phyloP scores from a whole-genome alignment of 2,888 invertebrate genomes.

The Ecliptopera silaceata region DNA sequence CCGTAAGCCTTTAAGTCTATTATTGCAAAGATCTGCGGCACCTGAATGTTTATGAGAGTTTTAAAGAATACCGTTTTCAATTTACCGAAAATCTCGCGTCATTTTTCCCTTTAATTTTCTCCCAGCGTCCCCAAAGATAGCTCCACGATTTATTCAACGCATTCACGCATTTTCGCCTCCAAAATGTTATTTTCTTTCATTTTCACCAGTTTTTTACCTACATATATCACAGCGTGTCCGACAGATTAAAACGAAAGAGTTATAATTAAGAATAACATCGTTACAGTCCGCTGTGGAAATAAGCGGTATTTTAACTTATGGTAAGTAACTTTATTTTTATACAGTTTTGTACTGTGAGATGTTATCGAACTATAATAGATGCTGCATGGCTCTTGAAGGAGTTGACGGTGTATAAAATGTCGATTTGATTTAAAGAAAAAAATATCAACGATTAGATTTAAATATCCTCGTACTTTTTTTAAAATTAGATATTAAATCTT shows the following conservation, averaged over 20 bases:
- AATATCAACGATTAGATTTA: too few species aligned
- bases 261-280: conserved; percentile 31
- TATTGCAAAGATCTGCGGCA: not conserved
- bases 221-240: conserved; percentile 20
- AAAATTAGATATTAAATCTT: too few species aligned
- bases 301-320: conserved; percentile 7
- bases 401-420: too few species aligned
- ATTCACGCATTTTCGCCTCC: conserved; percentile 20
- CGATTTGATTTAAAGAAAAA: too few species aligned
- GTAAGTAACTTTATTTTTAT: too few species aligned
- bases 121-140: conserved; percentile 15
- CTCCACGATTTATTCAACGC: conserved; percentile 22
- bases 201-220: conserved; percentile 16
- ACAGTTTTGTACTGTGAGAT: too few species aligned
- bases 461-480: too few species aligned
- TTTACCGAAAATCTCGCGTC: conserved; percentile 5
- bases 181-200: conserved; percentile 24
- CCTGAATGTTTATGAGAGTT: not conserved
- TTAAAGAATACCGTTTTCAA: conserved; percentile 3
- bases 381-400: too few species aligned
- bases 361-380: too few species aligned
- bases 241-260: conserved; percentile 27
- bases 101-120: conserved; percentile 16
- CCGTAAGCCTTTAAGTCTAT: not conserved
- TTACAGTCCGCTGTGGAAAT: conserved; percentile 24